Conservation (phyloP, 2,888 invertebrate genomes). For the Polydesmus complanatus region DNA sequence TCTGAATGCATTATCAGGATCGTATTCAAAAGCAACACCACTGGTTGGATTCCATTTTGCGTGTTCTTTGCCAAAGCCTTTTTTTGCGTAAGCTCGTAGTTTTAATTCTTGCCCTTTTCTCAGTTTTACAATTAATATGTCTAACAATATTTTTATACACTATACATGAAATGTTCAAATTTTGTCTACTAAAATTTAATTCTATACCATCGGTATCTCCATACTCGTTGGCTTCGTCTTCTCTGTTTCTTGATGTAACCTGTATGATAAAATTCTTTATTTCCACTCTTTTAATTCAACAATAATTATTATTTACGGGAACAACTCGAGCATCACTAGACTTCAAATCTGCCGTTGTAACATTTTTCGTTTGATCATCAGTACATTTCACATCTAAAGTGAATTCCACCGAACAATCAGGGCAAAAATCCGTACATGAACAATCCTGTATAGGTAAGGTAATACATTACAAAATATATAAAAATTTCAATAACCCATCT, state of each 20-base stretch:
- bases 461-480: too few species aligned
- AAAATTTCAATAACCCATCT: background rate
- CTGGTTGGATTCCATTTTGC: slow-evolving; percentile 99
- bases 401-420: slow-evolving; percentile 95
- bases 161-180: slow-evolving; percentile 11
- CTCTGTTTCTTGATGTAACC: slow-evolving; percentile 74
- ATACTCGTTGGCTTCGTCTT: slow-evolving; percentile 85
- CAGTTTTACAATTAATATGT: slow-evolving; percentile 55
- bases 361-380: slow-evolving; percentile 86
- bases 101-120: slow-evolving; percentile 83
- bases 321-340: slow-evolving; percentile 80
- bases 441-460: slow-evolving; percentile 72
- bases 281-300: too few species aligned
- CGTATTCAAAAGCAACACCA: slow-evolving; percentile 97
- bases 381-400: slow-evolving; percentile 88
- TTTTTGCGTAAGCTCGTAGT: slow-evolving; percentile 88
- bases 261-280: slow-evolving; percentile 22
- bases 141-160: slow-evolving; percentile 26
- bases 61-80: slow-evolving; percentile 95
- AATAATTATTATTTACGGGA: slow-evolving; percentile 44
- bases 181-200: slow-evolving; percentile 4
- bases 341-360: slow-evolving; percentile 91
- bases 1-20: slow-evolving; percentile 92
- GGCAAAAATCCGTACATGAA: slow-evolving; percentile 91
- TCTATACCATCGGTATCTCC: slow-evolving; percentile 75